Conservation (phyloP, 2,888 invertebrate species). For the Stegana nigrithorax region DNA sequence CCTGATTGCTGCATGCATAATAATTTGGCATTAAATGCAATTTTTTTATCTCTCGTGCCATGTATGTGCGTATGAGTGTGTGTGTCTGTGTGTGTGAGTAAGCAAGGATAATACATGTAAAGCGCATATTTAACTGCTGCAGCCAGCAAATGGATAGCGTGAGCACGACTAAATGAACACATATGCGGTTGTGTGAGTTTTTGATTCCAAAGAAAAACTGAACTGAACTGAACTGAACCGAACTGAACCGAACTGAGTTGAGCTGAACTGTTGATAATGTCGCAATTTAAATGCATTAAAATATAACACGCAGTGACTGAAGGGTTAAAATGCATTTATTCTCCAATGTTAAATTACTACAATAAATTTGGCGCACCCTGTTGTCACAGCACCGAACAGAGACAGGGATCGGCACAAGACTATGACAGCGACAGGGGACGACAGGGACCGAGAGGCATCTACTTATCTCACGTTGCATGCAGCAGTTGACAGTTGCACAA, state of each 20-base stretch:
- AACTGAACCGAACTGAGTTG: slow-evolving; percentile 21
- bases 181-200: slow-evolving; percentile 27
- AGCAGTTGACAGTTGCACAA: too few relatives aligned
- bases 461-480: slow-evolving; percentile 34
- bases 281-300: slow-evolving; percentile 44
- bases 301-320: slow-evolving; percentile 31
- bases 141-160: neutral
- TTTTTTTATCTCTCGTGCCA: neutral
- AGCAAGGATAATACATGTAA: slow-evolving; percentile 47
- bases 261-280: slow-evolving; percentile 32
- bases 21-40: slow-evolving; percentile 53
- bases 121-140: slow-evolving; percentile 5
- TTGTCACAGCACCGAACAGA: too few relatives aligned
- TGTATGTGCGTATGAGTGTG: neutral
- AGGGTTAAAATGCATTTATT: slow-evolving; percentile 29
- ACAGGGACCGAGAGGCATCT: slow-evolving; percentile 1
- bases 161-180: neutral
- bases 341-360: slow-evolving; percentile 29
- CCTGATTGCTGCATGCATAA: slow-evolving; percentile 51
- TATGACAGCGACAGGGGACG: slow-evolving; percentile 10
- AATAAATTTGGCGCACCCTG: slow-evolving; percentile 39
- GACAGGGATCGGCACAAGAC: slow-evolving; percentile 12
- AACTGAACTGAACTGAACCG: slow-evolving; percentile 33
- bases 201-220: slow-evolving; percentile 37
- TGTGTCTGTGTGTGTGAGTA: neutral